A percentile compares a stretch with the other conserved stretches of the same genome.
These are phyloP conservation scores for Agonopterix subpropinquella DNA, from an alignment of 2,888 invertebrate species.

Conservation along the genomic window DNA sequence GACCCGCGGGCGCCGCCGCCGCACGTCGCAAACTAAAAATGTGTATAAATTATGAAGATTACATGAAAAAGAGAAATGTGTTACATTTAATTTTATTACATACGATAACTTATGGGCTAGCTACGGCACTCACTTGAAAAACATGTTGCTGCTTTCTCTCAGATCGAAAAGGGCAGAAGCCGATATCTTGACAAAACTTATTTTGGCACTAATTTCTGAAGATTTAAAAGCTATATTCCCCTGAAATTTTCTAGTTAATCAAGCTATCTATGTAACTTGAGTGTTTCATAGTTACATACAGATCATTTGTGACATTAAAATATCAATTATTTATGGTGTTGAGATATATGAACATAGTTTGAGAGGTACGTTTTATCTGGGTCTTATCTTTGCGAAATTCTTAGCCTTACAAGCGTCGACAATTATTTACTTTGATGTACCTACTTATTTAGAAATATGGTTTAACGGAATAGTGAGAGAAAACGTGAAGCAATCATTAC, in stretches of 20 bases:
- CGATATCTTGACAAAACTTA: too few species aligned
- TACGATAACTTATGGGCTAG: constrained; percentile 71
- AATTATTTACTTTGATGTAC: too few species aligned
- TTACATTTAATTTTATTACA: constrained; percentile 76
- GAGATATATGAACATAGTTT: constrained; percentile 58
- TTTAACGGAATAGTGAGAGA: too few species aligned
- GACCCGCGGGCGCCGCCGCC: constrained; percentile 55
- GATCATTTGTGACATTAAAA: constrained; percentile 75
- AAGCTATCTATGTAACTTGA: constrained; percentile 29
- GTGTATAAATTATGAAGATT: constrained; percentile 74
- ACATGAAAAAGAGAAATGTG: constrained; percentile 75
- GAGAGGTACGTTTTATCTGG: constrained; percentile 39
- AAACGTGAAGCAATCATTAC: too few species aligned
- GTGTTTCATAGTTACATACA: constrained; percentile 61
- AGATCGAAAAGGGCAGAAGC: too few species aligned
- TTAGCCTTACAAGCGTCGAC: not conserved
- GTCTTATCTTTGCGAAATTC: constrained; percentile 9
- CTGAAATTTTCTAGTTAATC: constrained; percentile 15
- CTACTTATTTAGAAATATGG: too few species aligned
- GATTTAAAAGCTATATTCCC: constrained; percentile 18
- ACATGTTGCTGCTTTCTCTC: constrained; percentile 39
- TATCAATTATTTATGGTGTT: constrained; percentile 72
- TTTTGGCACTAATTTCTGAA: too few species aligned
- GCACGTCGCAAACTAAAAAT: constrained; percentile 68
- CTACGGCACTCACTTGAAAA: constrained; percentile 62